These are phyloP conservation scores for human DNA, from an alignment of 2,113 vertebrate genomes.

Conservation along the genomic window GRCh38 chr1:114623001-114623500, in stretches of 20 bases:
- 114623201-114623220: not conserved
- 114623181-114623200: not conserved
- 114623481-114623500: slow-evolving; percentile 51
- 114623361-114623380: not conserved
- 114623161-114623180: not conserved
- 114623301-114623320: slow-evolving; percentile 38
- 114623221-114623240: slow-evolving; percentile 5
- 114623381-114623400: slow-evolving; percentile 42
- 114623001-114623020: slow-evolving; percentile 82
- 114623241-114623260: not conserved
- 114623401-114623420: not conserved
- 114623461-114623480: slow-evolving; percentile 24
- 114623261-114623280: not conserved
- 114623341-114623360: slow-evolving; percentile 20
- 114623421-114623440: slow-evolving; percentile 42
- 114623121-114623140: not conserved
- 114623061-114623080: slow-evolving; percentile 91
- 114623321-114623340: not conserved
- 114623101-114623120: slow-evolving; percentile 59
- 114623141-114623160: not conserved
- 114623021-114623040: slow-evolving; percentile 87
- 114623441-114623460: not conserved
- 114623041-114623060: slow-evolving; percentile 89
- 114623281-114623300: not conserved
- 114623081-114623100: slow-evolving; percentile 89